Evolutionary conservation across 1,140 invertebrate species (phyloP).

Genomic region (Pectinophora gossypiella): DNA sequence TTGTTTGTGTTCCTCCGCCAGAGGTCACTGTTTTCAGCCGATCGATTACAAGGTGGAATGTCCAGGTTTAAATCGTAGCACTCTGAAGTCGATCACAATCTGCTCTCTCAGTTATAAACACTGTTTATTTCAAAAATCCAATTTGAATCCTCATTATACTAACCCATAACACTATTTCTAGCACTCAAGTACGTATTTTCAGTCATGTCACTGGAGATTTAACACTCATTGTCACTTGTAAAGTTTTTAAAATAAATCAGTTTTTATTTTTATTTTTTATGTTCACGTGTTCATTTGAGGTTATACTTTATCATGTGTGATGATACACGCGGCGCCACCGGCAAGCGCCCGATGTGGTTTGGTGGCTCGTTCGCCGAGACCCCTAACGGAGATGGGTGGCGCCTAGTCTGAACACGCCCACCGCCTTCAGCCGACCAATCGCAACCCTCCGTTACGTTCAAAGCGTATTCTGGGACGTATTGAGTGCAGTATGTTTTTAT

Average conservation of each 20-base stretch:
- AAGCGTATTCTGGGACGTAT: conserved; percentile 65
- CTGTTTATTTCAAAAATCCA: conserved; percentile 24
- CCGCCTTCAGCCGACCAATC: conserved; percentile 36
- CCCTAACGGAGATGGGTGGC: conserved; percentile 51
- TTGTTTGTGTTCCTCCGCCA: conserved; percentile 18
- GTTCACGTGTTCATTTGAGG: conserved; percentile 39
- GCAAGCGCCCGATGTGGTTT: conserved; percentile 62
- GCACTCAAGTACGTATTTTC: conserved; percentile 3
- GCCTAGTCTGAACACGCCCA: conserved; percentile 39
- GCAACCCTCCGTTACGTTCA: conserved; percentile 31
- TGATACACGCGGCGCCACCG: conserved; percentile 54
- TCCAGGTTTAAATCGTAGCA: neutral
- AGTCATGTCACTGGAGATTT: conserved; percentile 12
- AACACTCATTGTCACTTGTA: conserved; percentile 16
- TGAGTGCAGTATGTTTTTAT: conserved; percentile 56
- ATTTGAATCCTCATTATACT: conserved; percentile 14
- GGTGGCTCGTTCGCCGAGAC: conserved; percentile 38
- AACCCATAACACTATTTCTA: conserved; percentile 8
- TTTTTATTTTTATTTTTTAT: conserved; percentile 17
- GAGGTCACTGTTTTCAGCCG: conserved; percentile 34
- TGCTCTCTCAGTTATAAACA: conserved; percentile 3
- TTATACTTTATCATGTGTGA: conserved; percentile 18
- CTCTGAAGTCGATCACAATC: neutral
- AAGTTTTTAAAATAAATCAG: conserved; percentile 8
- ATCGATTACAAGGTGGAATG: conserved; percentile 6